Conservation (phyloP, 2,797 vertebrate genomes). For the Hemibagrus guttatus region DNA sequence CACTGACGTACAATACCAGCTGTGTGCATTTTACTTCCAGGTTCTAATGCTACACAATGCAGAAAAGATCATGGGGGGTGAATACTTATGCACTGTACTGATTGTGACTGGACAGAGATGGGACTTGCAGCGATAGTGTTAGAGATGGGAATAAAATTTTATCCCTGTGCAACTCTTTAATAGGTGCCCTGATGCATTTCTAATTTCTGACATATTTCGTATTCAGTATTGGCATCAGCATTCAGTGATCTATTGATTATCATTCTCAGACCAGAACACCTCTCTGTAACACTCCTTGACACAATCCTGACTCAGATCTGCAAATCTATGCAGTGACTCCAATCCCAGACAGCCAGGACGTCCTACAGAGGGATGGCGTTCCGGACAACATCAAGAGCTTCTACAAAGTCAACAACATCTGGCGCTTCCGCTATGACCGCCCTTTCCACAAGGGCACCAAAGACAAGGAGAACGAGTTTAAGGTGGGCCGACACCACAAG, state of each 20-base stretch:
- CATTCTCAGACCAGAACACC: background rate
- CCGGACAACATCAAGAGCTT: conserved; percentile 99
- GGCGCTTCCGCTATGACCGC: conserved; percentile 94
- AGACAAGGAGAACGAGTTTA: conserved; percentile 99
- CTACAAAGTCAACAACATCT: conserved; percentile 98
- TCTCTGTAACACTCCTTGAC: conserved; percentile 58
- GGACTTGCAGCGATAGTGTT: background rate
- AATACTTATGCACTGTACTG: background rate
- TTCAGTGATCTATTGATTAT: conserved; percentile 3
- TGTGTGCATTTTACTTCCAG: background rate
- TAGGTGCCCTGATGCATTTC: background rate
- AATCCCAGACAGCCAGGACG: conserved; percentile 95
- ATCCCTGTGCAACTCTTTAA: background rate
- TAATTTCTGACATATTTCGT: background rate
- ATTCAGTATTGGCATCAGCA: background rate
- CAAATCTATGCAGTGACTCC: conserved; percentile 98
- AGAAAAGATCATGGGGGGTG: background rate
- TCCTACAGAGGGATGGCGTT: conserved; percentile 93
- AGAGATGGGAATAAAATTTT: no score
- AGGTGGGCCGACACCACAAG: conserved; percentile 74
- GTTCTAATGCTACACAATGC: background rate
- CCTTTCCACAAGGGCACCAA: conserved; percentile 97
- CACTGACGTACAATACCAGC: background rate
- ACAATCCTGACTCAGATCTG: conserved; percentile 77
- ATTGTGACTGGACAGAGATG: background rate